phyloP scores from a whole-genome alignment of 2,113 vertebrate genomes.

The Oreochromis aureus region DNA sequence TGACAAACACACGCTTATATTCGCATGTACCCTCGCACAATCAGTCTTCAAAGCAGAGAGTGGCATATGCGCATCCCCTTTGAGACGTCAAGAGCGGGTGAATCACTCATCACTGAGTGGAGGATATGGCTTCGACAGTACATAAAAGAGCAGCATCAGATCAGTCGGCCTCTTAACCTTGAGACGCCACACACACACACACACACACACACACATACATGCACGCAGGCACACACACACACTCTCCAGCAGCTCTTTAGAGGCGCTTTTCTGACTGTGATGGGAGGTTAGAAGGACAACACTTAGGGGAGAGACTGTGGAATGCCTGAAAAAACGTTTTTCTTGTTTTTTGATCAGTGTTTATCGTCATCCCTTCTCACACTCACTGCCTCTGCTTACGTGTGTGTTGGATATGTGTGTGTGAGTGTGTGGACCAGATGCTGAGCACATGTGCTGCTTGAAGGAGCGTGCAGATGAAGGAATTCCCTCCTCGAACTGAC shows the following conservation, averaged over 20 bases:
- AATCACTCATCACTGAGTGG: background rate
- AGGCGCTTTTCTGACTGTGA: background rate
- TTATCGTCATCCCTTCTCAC: constrained; percentile 17
- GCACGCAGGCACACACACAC: background rate
- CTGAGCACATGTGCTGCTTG: constrained; percentile 54
- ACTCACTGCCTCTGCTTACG: background rate
- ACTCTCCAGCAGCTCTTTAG: background rate
- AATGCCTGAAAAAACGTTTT: constrained; percentile 21
- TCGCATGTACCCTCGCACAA: background rate
- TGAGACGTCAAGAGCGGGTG: background rate
- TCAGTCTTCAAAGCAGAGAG: constrained; percentile 6
- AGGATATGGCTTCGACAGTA: background rate
- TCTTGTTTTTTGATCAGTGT: constrained; percentile 27
- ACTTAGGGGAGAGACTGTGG: background rate
- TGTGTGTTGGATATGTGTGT: background rate
- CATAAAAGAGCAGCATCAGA: constrained; percentile 12
- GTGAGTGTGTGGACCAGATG: constrained; percentile 44
- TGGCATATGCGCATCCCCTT: background rate
- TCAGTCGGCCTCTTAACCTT: background rate
- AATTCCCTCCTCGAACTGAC: constrained; percentile 59
- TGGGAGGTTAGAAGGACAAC: constrained; percentile 20
- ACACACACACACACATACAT: rapidly evolving
- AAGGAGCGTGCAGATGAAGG: constrained; percentile 53
- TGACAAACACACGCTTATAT: background rate
- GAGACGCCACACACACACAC: background rate